Evolutionary conservation across 2,113 vertebrate genomes (phyloP).

Genomic region (Laticauda laticaudata): DNA sequence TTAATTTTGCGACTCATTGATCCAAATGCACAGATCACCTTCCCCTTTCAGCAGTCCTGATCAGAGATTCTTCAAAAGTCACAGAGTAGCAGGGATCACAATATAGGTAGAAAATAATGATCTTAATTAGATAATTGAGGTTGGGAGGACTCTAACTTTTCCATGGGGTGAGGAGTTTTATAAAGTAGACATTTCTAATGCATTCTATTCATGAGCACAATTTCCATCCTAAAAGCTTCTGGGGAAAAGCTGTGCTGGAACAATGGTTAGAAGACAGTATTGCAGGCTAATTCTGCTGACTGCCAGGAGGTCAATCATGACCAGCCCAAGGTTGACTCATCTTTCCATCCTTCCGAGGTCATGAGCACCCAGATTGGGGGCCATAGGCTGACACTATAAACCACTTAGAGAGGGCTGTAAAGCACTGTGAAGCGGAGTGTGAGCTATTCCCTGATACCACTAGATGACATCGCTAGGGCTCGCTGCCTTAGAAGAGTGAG

Average conservation of each 20-base stretch:
- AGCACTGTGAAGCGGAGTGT: not conserved
- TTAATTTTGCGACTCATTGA: not conserved
- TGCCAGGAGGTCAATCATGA: not conserved
- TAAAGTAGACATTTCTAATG: not conserved
- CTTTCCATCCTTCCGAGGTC: not conserved
- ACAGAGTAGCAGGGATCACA: not conserved
- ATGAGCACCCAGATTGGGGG: not conserved
- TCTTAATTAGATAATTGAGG: not conserved
- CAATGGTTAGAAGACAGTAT: not conserved
- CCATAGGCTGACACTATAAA: not conserved
- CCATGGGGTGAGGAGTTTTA: not conserved
- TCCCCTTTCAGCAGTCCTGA: not conserved
- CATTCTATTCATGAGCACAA: not conserved
- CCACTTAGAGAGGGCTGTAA: not conserved
- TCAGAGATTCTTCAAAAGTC: not conserved
- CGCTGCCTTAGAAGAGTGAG: no score
- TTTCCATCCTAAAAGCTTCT: not conserved
- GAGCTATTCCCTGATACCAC: no score
- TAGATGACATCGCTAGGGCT: no score
- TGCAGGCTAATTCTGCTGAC: not conserved
- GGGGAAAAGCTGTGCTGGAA: not conserved
- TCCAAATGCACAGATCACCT: not conserved
- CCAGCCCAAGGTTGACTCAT: not conserved
- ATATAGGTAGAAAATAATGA: not conserved
- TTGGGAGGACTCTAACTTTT: not conserved